Evolutionary conservation across 2,888 invertebrate genomes (phyloP).

Genomic region (Cryptops parisi): DNA sequence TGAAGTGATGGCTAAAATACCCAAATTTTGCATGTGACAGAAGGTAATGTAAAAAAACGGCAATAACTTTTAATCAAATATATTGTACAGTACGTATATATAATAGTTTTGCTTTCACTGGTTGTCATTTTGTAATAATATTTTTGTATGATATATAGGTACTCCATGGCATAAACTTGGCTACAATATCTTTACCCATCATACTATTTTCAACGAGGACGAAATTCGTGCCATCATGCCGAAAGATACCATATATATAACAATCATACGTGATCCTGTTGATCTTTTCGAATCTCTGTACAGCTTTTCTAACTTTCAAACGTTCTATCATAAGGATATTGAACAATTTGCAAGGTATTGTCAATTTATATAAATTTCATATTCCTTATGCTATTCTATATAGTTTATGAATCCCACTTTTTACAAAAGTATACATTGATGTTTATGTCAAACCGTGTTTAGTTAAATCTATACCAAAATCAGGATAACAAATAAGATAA

Average conservation of each 20-base stretch:
- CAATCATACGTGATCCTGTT: constrained; percentile 25
- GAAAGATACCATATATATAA: constrained; percentile 22
- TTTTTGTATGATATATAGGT: neutral
- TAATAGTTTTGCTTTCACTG: too few relatives aligned
- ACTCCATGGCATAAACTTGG: neutral
- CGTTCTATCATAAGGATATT: neutral
- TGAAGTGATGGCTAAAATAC: too few relatives aligned
- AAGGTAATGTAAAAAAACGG: neutral
- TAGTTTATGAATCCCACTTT: too few relatives aligned
- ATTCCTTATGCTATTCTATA: too few relatives aligned
- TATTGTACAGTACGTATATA: neutral
- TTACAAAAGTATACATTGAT: too few relatives aligned
- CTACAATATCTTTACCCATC: constrained; percentile 21
- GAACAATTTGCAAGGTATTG: neutral
- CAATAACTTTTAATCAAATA: neutral
- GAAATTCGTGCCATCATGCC: constrained; percentile 22
- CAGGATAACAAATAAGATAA: too few relatives aligned
- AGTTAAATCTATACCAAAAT: too few relatives aligned
- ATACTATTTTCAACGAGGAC: constrained; percentile 19
- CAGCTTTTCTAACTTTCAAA: constrained; percentile 16
- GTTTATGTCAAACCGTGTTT: too few relatives aligned
- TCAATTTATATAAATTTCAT: too few relatives aligned
- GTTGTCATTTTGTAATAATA: too few relatives aligned
- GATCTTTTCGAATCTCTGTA: constrained; percentile 25
- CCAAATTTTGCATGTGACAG: too few relatives aligned